Base-by-base conservation (phyloP, 1,140 invertebrate genomes). In the Eurosta solidaginis region DNA sequence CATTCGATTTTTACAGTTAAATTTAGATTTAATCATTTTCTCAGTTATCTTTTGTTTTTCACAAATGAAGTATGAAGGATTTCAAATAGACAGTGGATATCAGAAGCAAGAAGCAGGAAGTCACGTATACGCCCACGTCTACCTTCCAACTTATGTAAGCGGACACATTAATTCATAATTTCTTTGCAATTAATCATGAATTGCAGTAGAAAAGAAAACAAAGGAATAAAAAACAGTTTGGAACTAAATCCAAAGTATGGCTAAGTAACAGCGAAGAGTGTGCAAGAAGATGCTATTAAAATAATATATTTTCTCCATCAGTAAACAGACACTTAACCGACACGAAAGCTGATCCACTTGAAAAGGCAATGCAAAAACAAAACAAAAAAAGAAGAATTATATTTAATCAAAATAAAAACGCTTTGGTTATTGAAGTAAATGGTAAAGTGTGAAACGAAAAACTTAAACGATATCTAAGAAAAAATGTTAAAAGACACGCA, bases 111-210 rank as follows among this genome's bases (percentile, higher is more conserved):
- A 12, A 4, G 33, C 7, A 20, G 33, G n/a, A 68, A 68, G 40
- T 68, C 33, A 33, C 59, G 33, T 68, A 40, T 68, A 68, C 59
- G 59, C 59, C 29, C 33, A 10, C 17, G 20, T 33, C 10, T 29
- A 20, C 59, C 59, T 17, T n/a, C 33, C 59, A 68, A 40, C 59
- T 42, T 40, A n/a, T 45, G 7, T 7, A 74, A 74, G 22, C 44
- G 73, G 9, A 22, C 47, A 49, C 75, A 76, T 76, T 76, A 76
- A 76, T 50, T 76, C 75, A 76, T 76, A 76, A 76, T 76, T 76
- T 54, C 45, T 52, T 54, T 36, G 49, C 75, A 76, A 76, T 76
- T 54, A 76, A 76, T 76, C 75, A 76, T 49, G 27, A 76, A 76
- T 27, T 76, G 75, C 40, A 74, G 73, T 33, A 68, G 40, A 68